Evolutionary conservation across 2,888 invertebrate genomes (phyloP), one percentile per base, ranked within the genome.

Genomic region (Hypercompe scribonia): DNA sequence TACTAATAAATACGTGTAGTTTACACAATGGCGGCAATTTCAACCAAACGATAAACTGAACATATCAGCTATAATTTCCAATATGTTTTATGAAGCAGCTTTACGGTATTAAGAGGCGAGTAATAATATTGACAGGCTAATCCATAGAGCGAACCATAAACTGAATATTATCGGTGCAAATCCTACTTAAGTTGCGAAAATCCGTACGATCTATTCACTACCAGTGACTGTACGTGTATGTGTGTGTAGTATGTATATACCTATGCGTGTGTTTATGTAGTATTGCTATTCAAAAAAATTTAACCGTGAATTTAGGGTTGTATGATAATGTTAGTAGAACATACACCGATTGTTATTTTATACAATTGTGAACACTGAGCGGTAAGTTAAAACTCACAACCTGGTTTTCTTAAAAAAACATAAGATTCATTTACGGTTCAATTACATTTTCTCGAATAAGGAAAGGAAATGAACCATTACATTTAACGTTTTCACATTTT

Each of bases 91-190:
- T 92, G 92, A 88, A 88, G 82, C 91, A 88, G 94, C 94, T 95
- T 93, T 94, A 93, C 94, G 94, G 95, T 93, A 94, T 94, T 94
- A 94, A 94, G 90, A 90, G 90, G 91, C 94, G 93, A 89, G 93
- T 94, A 94, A 94, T 95, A 94, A 94, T 94, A 94, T 94, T 94
- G 94, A 93, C 94, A 93, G 88, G 89, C 87, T 95, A 94, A 95
- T 94, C 94, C 93, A 84, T 85, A 84, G 86, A 87, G 88, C 86
- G 78, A 64, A 85, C 91, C 90, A 92, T 94, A 94, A 94, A 93
- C 88, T 87, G 91, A 86, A 86, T 89, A 91, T 91, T 93, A 94
- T 94, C 91, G 90, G 81, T 82, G 90, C 91, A 92, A 94, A 94
- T 93, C 93, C 93, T 83, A 90, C 91, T 88, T 91, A 87, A 90